Conservation (phyloP, 1,140 invertebrate genomes). For the Oryctes rhinoceros region DNA sequence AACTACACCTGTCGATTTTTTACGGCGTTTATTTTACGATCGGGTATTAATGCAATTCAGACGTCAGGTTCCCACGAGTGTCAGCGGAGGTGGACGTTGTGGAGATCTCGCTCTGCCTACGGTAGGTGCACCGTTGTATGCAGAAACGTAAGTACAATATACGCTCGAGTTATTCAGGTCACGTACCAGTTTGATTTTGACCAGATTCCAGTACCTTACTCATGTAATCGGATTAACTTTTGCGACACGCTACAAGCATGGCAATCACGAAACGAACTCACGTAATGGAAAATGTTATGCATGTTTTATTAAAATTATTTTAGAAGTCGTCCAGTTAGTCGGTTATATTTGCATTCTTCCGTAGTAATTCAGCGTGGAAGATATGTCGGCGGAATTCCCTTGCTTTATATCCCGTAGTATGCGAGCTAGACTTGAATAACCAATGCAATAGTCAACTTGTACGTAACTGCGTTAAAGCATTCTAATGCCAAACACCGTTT, state of each 20-base stretch:
- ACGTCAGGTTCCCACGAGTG: slow-evolving; percentile 18
- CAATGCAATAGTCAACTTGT: no score
- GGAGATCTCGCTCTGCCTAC: slow-evolving; percentile 9
- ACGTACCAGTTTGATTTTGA: slow-evolving; percentile 34
- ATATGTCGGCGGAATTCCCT: no score
- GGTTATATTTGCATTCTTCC: background rate
- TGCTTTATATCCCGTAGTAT: no score
- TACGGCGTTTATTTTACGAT: slow-evolving; percentile 14
- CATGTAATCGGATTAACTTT: slow-evolving; percentile 26
- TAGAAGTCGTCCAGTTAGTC: background rate
- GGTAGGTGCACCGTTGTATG: background rate
- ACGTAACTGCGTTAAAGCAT: no score
- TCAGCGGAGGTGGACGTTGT: slow-evolving; percentile 29
- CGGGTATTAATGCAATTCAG: slow-evolving; percentile 14
- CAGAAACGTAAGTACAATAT: slow-evolving; percentile 15
- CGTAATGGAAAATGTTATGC: slow-evolving; percentile 20
- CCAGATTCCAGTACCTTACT: slow-evolving; percentile 35
- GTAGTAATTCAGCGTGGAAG: no score
- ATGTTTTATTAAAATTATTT: slow-evolving; percentile 11
- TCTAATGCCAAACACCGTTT: no score
- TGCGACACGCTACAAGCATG: slow-evolving; percentile 15
- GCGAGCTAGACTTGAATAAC: no score
- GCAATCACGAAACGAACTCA: slow-evolving; percentile 8
- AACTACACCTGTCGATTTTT: slow-evolving; percentile 26
- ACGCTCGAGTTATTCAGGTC: slow-evolving; percentile 27